Base-by-base conservation (phyloP, 2,888 invertebrate species). In the Tyria jacobaeae region DNA sequence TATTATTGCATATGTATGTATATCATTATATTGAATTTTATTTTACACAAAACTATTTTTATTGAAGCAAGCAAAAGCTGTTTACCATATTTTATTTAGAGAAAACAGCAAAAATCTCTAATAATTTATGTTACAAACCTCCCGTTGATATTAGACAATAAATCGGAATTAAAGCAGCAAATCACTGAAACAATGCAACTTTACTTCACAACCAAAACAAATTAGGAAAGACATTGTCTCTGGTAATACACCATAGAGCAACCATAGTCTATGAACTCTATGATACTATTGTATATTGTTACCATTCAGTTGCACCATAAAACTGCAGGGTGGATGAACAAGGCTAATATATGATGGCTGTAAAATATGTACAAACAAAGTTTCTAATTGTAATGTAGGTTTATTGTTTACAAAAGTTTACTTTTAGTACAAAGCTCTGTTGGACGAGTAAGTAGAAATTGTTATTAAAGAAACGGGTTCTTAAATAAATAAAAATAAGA, bases 171-270 rank as follows among this genome's bases (percentile, higher is more conserved):
- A 83, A 84, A 82, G 84, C 85, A 89, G 90, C 88, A 87, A 86
- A 88, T 84, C 78, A 69, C 52, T 49, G 54, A 81, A 82, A 90
- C 89, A 91, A 89, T 79, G 67, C 63, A 52, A 81, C 85, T 86
- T 89, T 89, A 82, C 80, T 80, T 82, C 81, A 79, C 82, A 90
- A 93, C 92, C 93, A 93, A 93, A 92, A 93, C 93, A 93, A 91
- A 93, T 93, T 93, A 92, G 83, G 80, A 71, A 81, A 71, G 35
- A 62, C 70, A 80, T 81, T 82, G 79, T 83, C 54, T 53, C 51
- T 58, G 64, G 63, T 60, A 55, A 49, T 64, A 48, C 31, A 60
- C 35, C 31, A 59, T 59, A 59, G 55, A 58, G 37, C n/a, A 47
- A 44, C 51, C 54, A 55, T 56, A 52, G 59, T 39, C 31, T 25